Percentiles rank a stretch among this genome's conserved stretches.
These are phyloP conservation scores for Drosophila ogumai DNA, from an alignment of 1,140 invertebrate genomes.

Conservation along the genomic window DNA sequence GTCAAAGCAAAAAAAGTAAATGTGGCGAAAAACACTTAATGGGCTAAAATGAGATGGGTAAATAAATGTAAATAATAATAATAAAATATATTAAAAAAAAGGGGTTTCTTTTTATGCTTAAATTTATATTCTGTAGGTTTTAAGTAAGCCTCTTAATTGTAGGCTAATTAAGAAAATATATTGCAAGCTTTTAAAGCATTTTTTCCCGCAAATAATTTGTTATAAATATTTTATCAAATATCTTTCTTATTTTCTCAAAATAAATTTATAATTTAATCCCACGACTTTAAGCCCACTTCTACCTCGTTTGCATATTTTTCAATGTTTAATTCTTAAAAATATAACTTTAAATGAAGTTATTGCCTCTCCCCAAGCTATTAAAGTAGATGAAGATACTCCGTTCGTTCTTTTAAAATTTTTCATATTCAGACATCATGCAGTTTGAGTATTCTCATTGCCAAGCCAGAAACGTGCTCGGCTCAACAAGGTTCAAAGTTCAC, in stretches of 20 bases:
- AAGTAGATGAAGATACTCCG: neutral
- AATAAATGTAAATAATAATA: conserved; percentile 3
- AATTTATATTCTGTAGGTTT: neutral
- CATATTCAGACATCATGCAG: conserved; percentile 11
- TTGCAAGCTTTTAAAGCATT: neutral
- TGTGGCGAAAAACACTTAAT: conserved; percentile 3
- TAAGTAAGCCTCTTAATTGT: neutral
- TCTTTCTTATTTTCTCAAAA: neutral
- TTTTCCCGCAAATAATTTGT: neutral
- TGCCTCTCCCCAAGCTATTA: conserved; percentile 6
- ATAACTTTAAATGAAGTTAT: conserved; percentile 5
- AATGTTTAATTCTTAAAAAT: neutral
- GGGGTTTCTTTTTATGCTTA: neutral
- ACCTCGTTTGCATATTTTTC: neutral
- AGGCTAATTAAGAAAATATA: neutral
- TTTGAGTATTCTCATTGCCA: conserved; percentile 15
- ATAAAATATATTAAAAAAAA: too few relatives aligned
- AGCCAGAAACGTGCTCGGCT: conserved; percentile 34
- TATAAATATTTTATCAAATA: neutral
- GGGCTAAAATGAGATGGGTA: too few relatives aligned
- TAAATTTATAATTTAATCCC: neutral
- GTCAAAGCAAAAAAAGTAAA: neutral
- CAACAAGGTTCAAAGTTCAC: conserved; percentile 69
- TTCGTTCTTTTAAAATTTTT: neutral
- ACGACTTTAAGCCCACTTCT: neutral